phyloP scores from a whole-genome alignment of 1,140 invertebrate genomes.

The Sipha flava region DNA sequence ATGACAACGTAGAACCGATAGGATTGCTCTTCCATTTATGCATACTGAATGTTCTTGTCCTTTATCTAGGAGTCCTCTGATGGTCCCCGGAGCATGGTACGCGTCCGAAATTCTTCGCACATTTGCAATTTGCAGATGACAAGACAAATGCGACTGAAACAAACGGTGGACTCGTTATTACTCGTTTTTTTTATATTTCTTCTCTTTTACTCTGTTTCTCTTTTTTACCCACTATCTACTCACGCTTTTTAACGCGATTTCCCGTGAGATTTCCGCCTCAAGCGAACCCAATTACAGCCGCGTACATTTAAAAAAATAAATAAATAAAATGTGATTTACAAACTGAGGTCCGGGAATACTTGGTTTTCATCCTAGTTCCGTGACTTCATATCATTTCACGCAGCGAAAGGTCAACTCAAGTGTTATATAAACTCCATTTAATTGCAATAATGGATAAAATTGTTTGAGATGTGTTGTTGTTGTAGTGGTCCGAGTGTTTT shows the following conservation, averaged over 20 bases:
- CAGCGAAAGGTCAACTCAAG: neutral
- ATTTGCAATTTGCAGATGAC: slow-evolving; percentile 8
- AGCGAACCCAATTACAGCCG: neutral
- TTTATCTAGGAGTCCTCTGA: neutral
- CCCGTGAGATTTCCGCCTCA: neutral
- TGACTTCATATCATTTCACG: neutral
- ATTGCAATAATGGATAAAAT: neutral
- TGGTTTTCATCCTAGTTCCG: neutral
- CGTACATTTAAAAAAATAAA: neutral
- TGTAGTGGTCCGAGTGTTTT: too few relatives aligned
- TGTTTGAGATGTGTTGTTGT: neutral
- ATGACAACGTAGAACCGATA: too few relatives aligned
- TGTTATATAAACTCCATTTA: neutral
- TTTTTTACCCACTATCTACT: neutral
- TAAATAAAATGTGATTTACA: neutral
- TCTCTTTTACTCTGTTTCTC: neutral
- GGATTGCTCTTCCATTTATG: too few relatives aligned
- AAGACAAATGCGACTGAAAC: slow-evolving; percentile 8
- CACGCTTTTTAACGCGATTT: neutral
- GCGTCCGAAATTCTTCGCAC: neutral
- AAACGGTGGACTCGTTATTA: neutral
- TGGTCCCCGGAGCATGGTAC: neutral
- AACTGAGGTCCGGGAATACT: neutral
- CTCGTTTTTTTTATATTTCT: neutral
- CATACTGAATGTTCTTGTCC: neutral